Evolutionary conservation across 2,113 vertebrate species (phyloP).

Genomic region (Acanthochromis polyacanthus): DNA sequence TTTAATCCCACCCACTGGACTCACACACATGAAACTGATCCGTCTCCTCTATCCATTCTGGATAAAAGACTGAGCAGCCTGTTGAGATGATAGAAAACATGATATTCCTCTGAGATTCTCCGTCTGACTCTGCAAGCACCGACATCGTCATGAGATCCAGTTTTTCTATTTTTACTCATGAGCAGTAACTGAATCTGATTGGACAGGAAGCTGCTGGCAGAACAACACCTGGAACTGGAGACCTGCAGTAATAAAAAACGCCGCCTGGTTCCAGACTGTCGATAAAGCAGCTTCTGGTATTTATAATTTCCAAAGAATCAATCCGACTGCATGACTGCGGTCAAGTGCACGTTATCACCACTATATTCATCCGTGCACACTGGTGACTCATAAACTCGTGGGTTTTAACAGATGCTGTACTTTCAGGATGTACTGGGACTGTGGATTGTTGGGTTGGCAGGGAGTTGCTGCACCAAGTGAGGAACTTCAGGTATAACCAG

Average conservation of each 20-base stretch:
- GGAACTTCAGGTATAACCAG: too few species aligned
- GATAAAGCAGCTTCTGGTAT: neutral
- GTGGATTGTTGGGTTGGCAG: too few species aligned
- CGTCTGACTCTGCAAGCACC: neutral
- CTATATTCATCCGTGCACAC: too few species aligned
- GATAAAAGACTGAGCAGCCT: neutral
- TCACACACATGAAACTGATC: slow-evolving; percentile 17
- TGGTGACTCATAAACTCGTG: too few species aligned
- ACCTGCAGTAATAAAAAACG: slow-evolving; percentile 11
- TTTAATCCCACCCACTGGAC: too few species aligned
- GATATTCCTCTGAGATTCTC: slow-evolving; percentile 54
- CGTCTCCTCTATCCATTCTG: slow-evolving; percentile 4
- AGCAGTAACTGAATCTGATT: slow-evolving; percentile 39
- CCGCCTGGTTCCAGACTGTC: neutral
- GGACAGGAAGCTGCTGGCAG: slow-evolving; percentile 36
- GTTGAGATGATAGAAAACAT: slow-evolving; percentile 26
- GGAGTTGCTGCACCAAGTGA: too few species aligned
- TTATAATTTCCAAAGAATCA: neutral
- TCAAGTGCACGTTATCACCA: too few species aligned
- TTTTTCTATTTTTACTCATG: slow-evolving; percentile 63
- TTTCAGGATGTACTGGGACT: too few species aligned
- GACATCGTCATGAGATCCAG: slow-evolving; percentile 39
- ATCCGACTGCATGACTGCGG: too few species aligned
- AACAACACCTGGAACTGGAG: slow-evolving; percentile 36
- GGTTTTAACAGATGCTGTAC: too few species aligned